phyloP scores from a whole-genome alignment of 2,113 vertebrate genomes.

The Notechis scutatus region DNA sequence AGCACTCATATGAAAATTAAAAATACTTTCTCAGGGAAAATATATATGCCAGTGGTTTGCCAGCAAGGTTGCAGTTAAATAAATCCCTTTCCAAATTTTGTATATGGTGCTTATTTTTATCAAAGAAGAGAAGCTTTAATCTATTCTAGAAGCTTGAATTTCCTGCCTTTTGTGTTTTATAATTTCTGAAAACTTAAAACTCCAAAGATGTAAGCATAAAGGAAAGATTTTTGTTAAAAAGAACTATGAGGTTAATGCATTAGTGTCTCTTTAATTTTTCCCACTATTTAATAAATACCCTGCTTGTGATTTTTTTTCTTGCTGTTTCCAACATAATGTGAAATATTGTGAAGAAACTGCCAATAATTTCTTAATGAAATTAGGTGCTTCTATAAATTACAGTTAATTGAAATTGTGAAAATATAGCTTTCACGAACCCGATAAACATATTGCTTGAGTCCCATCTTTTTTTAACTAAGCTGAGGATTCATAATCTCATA shows the following conservation, averaged over 20 bases:
- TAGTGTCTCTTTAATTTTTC: constrained; percentile 53
- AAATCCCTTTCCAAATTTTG: constrained; percentile 38
- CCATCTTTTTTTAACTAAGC: background rate
- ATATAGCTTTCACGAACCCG: constrained; percentile 32
- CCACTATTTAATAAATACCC: constrained; percentile 5
- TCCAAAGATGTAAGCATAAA: background rate
- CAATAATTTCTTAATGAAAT: constrained; percentile 61
- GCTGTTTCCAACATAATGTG: constrained; percentile 63
- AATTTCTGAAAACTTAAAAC: constrained; percentile 45
- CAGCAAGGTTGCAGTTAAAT: constrained; percentile 35
- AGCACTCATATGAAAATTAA: background rate
- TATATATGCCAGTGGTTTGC: constrained; percentile 27
- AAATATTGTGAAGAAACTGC: constrained; percentile 57
- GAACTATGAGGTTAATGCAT: constrained; percentile 31
- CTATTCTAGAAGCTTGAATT: constrained; percentile 28
- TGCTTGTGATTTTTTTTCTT: constrained; percentile 64
- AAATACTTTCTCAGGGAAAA: constrained; percentile 21
- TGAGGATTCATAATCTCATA: background rate
- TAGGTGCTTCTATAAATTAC: constrained; percentile 55
- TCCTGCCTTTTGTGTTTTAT: constrained; percentile 48
- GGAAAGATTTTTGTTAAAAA: constrained; percentile 35
- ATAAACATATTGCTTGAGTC: background rate
- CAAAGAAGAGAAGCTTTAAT: constrained; percentile 41
- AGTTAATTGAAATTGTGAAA: constrained; percentile 34
- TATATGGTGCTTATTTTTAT: constrained; percentile 34